Percentiles rank a stretch among this genome's conserved stretches.
Conservation (phyloP, 2,888 invertebrate genomes). For the Ephialtes manifestator region DNA sequence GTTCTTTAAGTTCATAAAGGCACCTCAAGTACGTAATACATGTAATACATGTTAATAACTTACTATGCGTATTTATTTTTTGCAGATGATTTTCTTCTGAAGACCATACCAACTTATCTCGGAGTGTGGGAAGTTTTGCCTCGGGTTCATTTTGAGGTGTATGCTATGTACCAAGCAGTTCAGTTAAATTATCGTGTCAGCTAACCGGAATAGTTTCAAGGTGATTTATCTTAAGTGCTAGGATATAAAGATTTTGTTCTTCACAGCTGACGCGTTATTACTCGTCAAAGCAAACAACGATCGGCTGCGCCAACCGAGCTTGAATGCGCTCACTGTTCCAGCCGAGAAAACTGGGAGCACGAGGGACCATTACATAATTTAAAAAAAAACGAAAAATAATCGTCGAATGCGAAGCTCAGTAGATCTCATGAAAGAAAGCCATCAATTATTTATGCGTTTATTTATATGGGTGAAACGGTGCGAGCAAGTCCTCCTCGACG, state of each 20-base stretch:
- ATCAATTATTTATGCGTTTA: slow-evolving; percentile 36
- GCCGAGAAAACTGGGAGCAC: background rate
- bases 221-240: background rate
- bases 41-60: no score
- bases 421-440: slow-evolving; percentile 12
- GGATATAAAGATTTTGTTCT: background rate
- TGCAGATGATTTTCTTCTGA: no score
- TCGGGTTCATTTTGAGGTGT: background rate
- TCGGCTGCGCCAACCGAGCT: slow-evolving; percentile 14
- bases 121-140: background rate
- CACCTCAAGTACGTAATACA: no score
- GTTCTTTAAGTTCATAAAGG: no score
- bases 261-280: slow-evolving; percentile 16
- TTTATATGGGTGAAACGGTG: slow-evolving; percentile 23
- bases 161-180: background rate
- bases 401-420: background rate
- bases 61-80: no score
- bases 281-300: slow-evolving; percentile 18
- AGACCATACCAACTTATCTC: no score
- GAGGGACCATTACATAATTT: background rate
- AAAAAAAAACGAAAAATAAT: background rate
- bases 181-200: background rate
- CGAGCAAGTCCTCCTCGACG: background rate
- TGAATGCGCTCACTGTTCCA: slow-evolving; percentile 2
- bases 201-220: slow-evolving; percentile 4